These are phyloP conservation scores for Halictus quadricinctus DNA, from an alignment of 2,888 invertebrate species.

Conservation along the genomic window DNA sequence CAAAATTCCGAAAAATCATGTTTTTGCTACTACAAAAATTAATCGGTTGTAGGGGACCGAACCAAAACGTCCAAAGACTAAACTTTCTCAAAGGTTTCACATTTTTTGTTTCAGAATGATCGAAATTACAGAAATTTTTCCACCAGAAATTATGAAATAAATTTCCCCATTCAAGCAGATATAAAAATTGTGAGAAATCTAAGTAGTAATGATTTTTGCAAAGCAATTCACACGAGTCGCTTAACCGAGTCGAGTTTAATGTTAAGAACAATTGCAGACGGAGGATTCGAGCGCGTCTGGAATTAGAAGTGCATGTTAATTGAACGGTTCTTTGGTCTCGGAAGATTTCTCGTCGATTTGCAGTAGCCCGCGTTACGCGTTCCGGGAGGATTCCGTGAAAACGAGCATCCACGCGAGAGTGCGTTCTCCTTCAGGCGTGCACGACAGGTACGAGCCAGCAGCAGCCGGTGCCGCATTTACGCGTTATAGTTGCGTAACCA, in stretches of 20 bases:
- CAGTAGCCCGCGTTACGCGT: slow-evolving; percentile 27
- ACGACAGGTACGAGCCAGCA: slow-evolving; percentile 18
- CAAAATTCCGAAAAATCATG: not conserved
- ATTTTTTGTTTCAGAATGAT: no score
- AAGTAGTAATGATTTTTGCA: no score
- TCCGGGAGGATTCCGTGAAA: slow-evolving; percentile 43
- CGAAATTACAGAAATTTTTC: no score
- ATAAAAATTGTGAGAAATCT: no score
- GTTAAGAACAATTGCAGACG: not conserved
- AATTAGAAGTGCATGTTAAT: not conserved
- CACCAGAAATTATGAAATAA: no score
- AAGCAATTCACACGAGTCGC: no score
- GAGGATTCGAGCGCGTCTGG: not conserved
- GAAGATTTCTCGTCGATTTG: not conserved
- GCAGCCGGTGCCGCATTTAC: slow-evolving; percentile 18
- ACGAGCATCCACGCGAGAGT: slow-evolving; percentile 44
- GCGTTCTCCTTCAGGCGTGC: slow-evolving; percentile 53
- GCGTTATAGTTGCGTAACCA: slow-evolving; percentile 55
- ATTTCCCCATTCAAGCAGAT: no score
- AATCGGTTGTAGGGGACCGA: no score
- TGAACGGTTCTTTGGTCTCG: not conserved
- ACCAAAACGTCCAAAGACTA: no score
- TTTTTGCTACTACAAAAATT: not conserved
- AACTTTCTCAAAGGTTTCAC: no score
- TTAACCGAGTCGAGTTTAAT: no score